Conservation (phyloP, 2,113 vertebrate genomes). For the Cephalopholis sonnerati region DNA sequence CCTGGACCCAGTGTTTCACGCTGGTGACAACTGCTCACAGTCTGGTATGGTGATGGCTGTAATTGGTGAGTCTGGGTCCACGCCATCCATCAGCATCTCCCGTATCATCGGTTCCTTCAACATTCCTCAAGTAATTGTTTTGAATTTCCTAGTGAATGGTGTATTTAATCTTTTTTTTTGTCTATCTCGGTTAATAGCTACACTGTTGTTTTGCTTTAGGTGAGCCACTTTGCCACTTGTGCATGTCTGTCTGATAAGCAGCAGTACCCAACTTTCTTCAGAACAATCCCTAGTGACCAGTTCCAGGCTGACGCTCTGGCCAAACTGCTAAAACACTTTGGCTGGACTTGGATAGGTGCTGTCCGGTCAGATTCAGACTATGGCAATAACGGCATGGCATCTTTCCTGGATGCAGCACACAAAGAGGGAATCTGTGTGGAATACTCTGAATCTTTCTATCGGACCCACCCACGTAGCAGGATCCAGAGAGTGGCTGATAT, state of each 20-base stretch:
- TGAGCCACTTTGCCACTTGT: slow-evolving; percentile 82
- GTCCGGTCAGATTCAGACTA: slow-evolving; percentile 82
- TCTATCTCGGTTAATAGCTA: too few relatives aligned
- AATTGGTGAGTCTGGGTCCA: slow-evolving; percentile 79
- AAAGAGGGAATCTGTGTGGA: slow-evolving; percentile 80
- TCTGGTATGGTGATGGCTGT: slow-evolving; percentile 62
- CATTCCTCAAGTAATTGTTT: slow-evolving; percentile 74
- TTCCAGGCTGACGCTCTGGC: slow-evolving; percentile 71
- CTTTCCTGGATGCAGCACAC: slow-evolving; percentile 68
- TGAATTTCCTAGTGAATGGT: rapidly evolving
- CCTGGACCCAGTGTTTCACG: slow-evolving; percentile 2
- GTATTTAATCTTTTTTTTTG: too few relatives aligned
- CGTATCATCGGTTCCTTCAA: slow-evolving; percentile 68
- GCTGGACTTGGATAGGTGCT: slow-evolving; percentile 85
- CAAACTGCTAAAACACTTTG: slow-evolving; percentile 76
- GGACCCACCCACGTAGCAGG: slow-evolving; percentile 62
- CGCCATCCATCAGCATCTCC: slow-evolving; percentile 76
- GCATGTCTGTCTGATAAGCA: slow-evolving; percentile 77
- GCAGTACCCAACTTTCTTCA: slow-evolving; percentile 18
- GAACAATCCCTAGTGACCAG: too few relatives aligned
- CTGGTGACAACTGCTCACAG: neutral
- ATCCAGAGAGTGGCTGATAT: slow-evolving; percentile 73
- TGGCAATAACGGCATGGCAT: slow-evolving; percentile 79
- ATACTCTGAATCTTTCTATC: slow-evolving; percentile 76
- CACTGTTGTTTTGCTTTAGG: slow-evolving; percentile 55